Base-by-base conservation (phyloP, 1,140 invertebrate genomes). In the Scaptomyza pallida region DNA sequence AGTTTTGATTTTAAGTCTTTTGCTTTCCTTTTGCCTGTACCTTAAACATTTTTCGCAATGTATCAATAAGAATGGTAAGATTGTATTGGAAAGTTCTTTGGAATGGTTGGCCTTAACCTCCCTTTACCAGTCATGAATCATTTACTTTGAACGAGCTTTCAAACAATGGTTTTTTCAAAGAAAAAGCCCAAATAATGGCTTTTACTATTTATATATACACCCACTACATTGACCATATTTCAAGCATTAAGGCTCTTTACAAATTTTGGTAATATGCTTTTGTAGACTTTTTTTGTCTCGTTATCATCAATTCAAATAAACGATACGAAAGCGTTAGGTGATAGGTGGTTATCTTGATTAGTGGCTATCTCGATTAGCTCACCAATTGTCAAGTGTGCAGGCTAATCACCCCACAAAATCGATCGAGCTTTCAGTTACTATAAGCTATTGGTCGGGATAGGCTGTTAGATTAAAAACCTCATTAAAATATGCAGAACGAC, bases 401-500 rank as follows among this genome's bases (percentile, higher is more conserved):
- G n/a, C 17, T 45, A 10, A 30, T 10, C 33, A 56, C 40, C 16
- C 21, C 9, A 13, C 35, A 59, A 10, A 9, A 1, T 13, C 8
- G 6, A 16, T n/a, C n/a, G 5, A 40, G 21, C 56, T 19, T 17
- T 30, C 56, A 75, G 72, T 75, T 57, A 30, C 30, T 8, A 51
- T 5, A 3, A 5, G 5, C 13, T 6, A 44, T 17, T 51, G 30
- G 17, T 16, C 45, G 5, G 9, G 33, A 16, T 5, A 9, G 43
- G 61, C 43, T 61, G 35, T 15, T 26, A 10, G 10, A 33, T 9
- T 21, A n/a, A n/a, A 41, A 26, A 19, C 16, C 2, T 5, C 10
- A 52, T 8, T 43, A 35, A 23, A 41, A 43, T 43, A 79, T 59
- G 61, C 51, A 17, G 43, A 74, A 59, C 77, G 48, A 59, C 21